Conservation (phyloP, 1,140 invertebrate species). For the Plectus sambesii region DNA sequence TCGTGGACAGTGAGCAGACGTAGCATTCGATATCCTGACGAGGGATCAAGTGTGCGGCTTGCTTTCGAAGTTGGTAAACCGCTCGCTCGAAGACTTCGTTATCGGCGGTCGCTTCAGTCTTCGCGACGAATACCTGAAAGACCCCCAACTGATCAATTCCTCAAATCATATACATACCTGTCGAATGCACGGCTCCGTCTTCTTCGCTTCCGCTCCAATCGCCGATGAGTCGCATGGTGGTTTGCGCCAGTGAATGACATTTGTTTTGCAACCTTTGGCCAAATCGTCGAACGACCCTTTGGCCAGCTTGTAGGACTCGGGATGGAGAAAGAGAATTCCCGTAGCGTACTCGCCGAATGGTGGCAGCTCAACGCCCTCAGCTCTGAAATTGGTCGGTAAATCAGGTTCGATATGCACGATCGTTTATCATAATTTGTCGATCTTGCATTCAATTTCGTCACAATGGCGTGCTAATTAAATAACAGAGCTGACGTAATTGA, state of each 20-base stretch:
- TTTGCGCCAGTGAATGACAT: slow-evolving; percentile 62
- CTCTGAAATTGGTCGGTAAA: slow-evolving; percentile 27
- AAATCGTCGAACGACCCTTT: slow-evolving; percentile 69
- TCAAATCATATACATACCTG: slow-evolving; percentile 74
- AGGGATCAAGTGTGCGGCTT: slow-evolving; percentile 73
- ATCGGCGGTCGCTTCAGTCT: slow-evolving; percentile 46
- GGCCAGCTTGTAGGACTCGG: slow-evolving; percentile 63
- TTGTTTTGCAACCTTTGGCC: slow-evolving; percentile 65
- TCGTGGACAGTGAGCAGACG: slow-evolving; percentile 81
- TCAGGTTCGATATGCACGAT: no score
- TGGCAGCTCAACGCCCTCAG: slow-evolving; percentile 66
- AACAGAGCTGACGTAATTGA: no score
- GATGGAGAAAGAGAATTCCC: slow-evolving; percentile 83
- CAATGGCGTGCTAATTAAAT: no score
- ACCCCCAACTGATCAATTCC: slow-evolving; percentile 22
- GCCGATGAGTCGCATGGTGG: slow-evolving; percentile 70
- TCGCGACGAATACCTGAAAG: no score
- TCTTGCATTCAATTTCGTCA: no score
- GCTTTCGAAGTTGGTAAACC: slow-evolving; percentile 82
- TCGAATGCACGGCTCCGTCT: slow-evolving; percentile 84
- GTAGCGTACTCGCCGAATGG: slow-evolving; percentile 79
- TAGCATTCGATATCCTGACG: slow-evolving; percentile 74
- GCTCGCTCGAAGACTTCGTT: slow-evolving; percentile 56
- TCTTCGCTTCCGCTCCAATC: slow-evolving; percentile 77
- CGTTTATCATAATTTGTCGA: no score